Evolutionary conservation across 2,113 vertebrate species (phyloP).

Genomic region (Neolamprologus variostigma): DNA sequence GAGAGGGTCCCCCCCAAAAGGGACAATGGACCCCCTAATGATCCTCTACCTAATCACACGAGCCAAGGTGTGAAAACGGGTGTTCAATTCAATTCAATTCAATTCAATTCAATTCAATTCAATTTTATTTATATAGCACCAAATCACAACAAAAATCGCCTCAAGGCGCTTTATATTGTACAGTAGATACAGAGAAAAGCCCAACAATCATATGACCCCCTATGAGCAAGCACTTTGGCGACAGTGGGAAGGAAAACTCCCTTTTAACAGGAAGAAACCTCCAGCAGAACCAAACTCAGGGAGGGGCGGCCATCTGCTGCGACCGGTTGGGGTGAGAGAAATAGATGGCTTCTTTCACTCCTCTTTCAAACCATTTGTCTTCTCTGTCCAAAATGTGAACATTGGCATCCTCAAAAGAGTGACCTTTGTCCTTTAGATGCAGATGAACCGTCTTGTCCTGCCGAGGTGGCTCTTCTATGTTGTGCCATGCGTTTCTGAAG

Average conservation of each 20-base stretch:
- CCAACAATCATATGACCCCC: neutral
- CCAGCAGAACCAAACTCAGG: rapidly evolving
- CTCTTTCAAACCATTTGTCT: neutral
- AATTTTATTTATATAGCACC: neutral
- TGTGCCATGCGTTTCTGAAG: neutral
- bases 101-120: neutral
- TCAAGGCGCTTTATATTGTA: rapidly evolving
- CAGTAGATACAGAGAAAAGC: rapidly evolving
- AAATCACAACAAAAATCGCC: rapidly evolving
- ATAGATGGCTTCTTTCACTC: neutral
- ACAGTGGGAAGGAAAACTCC: neutral
- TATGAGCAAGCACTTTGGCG: neutral
- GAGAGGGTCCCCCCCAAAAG: neutral
- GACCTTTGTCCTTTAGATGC: neutral
- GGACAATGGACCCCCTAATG: neutral
- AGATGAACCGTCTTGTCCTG: neutral
- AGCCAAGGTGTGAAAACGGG: neutral
- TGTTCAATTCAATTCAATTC: neutral
- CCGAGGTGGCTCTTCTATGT: neutral
- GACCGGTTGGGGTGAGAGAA: rapidly evolving
- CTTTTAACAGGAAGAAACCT: neutral
- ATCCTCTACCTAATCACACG: neutral
- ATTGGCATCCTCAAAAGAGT: neutral
- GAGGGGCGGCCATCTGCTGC: neutral
- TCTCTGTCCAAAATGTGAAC: neutral